These are phyloP conservation scores for Parazoanthus darwini DNA, from an alignment of 92 coral and sea anemone genomes.

Conservation along the genomic window DNA sequence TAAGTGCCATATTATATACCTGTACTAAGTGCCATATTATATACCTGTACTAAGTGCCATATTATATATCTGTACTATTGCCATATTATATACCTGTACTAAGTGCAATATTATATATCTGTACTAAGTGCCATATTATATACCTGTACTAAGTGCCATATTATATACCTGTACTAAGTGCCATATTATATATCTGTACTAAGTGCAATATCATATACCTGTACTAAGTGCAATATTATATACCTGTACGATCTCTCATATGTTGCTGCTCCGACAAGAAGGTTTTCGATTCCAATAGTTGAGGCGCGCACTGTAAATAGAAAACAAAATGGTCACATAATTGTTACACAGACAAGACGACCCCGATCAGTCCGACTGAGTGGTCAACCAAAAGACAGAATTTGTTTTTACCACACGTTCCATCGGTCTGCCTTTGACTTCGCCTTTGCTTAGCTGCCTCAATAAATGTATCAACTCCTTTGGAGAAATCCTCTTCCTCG, in stretches of 20 bases:
- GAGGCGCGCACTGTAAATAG: constrained; percentile 50
- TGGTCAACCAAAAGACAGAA: not conserved
- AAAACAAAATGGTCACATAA: not conserved
- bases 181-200: no score
- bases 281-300: constrained; percentile 69
- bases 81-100: no score
- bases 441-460: constrained; percentile 71
- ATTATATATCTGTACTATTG: no score
- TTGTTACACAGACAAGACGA: not conserved
- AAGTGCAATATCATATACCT: not conserved
- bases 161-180: no score
- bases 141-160: no score
- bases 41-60: no score
- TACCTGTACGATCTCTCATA: constrained; percentile 86
- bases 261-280: constrained; percentile 81
- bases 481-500: constrained; percentile 83
- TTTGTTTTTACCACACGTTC: constrained; percentile 46
- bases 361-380: no score
- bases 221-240: not conserved
- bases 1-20: no score
- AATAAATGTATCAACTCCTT: constrained; percentile 74
- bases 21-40: no score
- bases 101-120: no score
- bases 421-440: constrained; percentile 51
- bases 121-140: no score